Percentiles rank a stretch among this genome's conserved stretches.
phyloP scores from a whole-genome alignment of 2,797 vertebrate species.

The Chelon auratus region DNA sequence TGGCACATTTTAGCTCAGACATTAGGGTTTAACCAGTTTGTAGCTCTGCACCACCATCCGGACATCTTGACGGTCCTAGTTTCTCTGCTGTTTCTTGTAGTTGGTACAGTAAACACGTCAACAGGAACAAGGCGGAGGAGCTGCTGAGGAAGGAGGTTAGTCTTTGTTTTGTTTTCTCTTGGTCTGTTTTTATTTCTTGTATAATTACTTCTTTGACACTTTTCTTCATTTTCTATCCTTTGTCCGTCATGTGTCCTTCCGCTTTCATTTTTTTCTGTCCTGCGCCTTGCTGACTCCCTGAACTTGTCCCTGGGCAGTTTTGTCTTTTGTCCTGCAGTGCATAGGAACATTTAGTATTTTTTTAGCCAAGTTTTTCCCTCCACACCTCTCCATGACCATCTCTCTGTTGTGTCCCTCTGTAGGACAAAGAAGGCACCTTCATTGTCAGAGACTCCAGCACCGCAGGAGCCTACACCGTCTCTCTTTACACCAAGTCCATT shows the following conservation, averaged over 20 bases:
- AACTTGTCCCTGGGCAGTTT: too few relatives aligned
- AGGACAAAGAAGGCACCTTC: constrained; percentile 97
- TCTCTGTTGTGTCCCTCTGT: constrained; percentile 53
- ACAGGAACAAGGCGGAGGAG: constrained; percentile 93
- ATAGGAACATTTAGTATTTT: not conserved
- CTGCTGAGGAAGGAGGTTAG: constrained; percentile 91
- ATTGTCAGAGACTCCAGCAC: constrained; percentile 94
- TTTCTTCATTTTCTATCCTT: not conserved
- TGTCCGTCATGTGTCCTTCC: not conserved
- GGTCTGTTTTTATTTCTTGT: not conserved
- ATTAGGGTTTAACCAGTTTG: not conserved
- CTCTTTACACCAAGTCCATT: constrained; percentile 88
- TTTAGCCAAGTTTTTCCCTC: not conserved
- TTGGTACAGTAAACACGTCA: constrained; percentile 93
- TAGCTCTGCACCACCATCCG: too few relatives aligned
- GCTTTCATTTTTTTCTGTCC: not conserved
- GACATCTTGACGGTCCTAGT: too few relatives aligned
- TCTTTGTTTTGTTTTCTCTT: not conserved
- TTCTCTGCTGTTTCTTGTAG: constrained; percentile 72
- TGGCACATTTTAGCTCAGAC: not conserved
- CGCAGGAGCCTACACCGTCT: constrained; percentile 90
- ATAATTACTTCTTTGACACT: not conserved
- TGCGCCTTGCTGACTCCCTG: too few relatives aligned
- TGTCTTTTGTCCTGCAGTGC: too few relatives aligned
- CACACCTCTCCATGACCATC: too few relatives aligned